phyloP scores from a whole-genome alignment of 2,888 invertebrate species.

The Andrena flavipes region DNA sequence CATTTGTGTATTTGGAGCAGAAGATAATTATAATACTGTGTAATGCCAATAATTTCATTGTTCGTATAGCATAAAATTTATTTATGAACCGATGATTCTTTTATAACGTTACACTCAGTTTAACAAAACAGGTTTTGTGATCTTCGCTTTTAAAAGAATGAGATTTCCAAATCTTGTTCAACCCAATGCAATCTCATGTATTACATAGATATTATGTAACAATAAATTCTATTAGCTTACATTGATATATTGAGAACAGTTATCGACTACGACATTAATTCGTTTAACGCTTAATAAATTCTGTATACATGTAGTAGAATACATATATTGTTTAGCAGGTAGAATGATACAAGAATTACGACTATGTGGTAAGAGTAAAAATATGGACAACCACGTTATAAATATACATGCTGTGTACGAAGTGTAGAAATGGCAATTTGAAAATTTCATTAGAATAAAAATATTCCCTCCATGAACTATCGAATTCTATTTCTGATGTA shows the following conservation, averaged over 20 bases:
- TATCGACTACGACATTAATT: not conserved
- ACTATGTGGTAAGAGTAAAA: not conserved
- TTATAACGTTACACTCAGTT: not conserved
- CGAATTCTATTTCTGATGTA: not conserved
- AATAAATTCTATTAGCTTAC: not conserved
- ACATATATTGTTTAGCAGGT: not conserved
- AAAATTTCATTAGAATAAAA: not conserved
- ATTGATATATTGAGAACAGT: not conserved
- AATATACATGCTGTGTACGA: not conserved
- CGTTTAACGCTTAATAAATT: not conserved
- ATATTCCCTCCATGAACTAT: not conserved
- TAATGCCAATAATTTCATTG: not conserved
- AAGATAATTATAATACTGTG: not conserved
- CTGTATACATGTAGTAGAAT: not conserved
- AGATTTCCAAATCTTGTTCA: not conserved
- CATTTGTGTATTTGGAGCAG: not conserved
- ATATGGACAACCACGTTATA: not conserved
- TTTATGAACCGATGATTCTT: not conserved
- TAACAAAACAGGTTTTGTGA: not conserved
- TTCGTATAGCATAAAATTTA: not conserved
- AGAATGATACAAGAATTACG: slow-evolving; percentile 8
- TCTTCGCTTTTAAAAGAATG: not conserved
- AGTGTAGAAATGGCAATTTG: not conserved
- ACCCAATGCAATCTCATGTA: not conserved
- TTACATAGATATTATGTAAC: not conserved